Evolutionary conservation across 2,888 invertebrate species (phyloP), one percentile per base, ranked within the genome.

Genomic region (Anodontia alba): DNA sequence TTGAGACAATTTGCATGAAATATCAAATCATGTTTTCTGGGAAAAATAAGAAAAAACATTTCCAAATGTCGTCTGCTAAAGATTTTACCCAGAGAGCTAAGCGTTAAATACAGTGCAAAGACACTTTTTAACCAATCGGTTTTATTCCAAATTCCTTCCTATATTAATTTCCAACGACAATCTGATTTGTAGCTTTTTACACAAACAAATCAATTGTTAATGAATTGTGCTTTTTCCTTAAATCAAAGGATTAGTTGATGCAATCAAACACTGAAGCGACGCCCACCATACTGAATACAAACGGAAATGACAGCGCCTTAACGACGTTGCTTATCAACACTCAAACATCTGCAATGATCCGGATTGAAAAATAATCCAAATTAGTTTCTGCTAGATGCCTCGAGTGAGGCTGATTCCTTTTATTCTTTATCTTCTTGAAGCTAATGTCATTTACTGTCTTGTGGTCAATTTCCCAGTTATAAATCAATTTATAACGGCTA

Each of bases 281-380:
- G 62, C 23, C 33, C 62, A 33, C 62, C 62, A 62, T 62, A 46
- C 42, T 69, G 69, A 69, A 69, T 29, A 8, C 69, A 10, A 69
- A 23, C 69, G 69, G 69, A 69, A 69, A 42, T 69, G 69, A 42
- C 69, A 69, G 69, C 69, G 42, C 42, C 69, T 69, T 38, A 31
- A 43, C 69, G 69, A 69, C 69, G 15, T 17, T 43, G 69, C 78
- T 80, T 85, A 85, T 85, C 85, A 69, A 33, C 36, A 71, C 26
- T 38, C 76, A 38, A 73, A 76, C 85, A 85, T 85, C 85, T 85
- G 80, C 75, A 68, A 8, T 85, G 81, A 85, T 85, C 80, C 85
- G 57, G 76, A 82, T 78, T 78, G 78, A 57, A 78, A 38, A 29
- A 23, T 62, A 62, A 62, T 62, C 62, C 26, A 26, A 54, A 54